Evolutionary conservation across 2,797 vertebrate genomes (phyloP).

Genomic region (Phylloscopus collybita): DNA sequence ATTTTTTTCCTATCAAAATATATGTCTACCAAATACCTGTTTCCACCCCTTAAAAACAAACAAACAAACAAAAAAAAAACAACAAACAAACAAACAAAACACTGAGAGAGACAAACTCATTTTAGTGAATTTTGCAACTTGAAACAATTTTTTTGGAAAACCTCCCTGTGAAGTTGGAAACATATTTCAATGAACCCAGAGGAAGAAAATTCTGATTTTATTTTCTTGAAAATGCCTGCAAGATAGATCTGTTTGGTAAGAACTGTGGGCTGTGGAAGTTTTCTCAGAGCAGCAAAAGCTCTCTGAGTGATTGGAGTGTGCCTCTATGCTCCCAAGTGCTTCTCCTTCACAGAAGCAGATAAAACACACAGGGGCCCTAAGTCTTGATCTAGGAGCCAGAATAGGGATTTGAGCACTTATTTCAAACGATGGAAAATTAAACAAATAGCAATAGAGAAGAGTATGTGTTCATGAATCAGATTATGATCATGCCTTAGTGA

Average conservation of each 20-base stretch:
- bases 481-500: constrained; percentile 53
- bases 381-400: not conserved
- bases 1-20: not conserved
- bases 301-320: not conserved
- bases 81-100: too few species aligned
- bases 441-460: constrained; percentile 49
- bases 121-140: not conserved
- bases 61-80: too few species aligned
- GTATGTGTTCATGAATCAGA: constrained; percentile 43
- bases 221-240: not conserved
- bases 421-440: constrained; percentile 54
- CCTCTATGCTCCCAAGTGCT: not conserved
- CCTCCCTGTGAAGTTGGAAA: not conserved
- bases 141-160: not conserved
- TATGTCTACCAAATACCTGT: not conserved
- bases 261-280: not conserved
- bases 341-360: not conserved
- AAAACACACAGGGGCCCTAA: not conserved
- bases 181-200: not conserved
- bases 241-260: not conserved
- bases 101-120: rapidly evolving
- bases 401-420: constrained; percentile 22
- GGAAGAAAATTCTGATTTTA: not conserved
- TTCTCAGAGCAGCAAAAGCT: not conserved
- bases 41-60: not conserved